Evolutionary conservation across 2,888 invertebrate species (phyloP).

Genomic region (Tinea trinotella): DNA sequence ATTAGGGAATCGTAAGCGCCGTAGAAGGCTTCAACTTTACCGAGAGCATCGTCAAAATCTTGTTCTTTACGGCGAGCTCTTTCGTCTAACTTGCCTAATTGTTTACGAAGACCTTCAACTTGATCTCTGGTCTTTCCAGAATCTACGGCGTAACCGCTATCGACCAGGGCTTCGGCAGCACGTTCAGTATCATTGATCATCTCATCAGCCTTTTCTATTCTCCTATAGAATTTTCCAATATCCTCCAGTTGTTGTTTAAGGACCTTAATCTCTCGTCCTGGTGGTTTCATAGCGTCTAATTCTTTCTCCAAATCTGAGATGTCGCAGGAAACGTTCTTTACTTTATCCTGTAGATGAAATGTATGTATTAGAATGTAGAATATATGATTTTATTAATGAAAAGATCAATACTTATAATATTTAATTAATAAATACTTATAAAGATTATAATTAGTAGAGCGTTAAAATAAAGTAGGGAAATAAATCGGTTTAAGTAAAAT

Average conservation of each 20-base stretch:
- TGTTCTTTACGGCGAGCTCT: constrained; percentile 84
- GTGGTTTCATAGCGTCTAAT: constrained; percentile 86
- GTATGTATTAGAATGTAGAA: too few relatives aligned
- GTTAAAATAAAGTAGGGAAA: too few relatives aligned
- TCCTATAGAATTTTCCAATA: constrained; percentile 76
- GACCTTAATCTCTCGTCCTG: constrained; percentile 89
- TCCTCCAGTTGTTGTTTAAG: constrained; percentile 89
- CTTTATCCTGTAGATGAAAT: constrained; percentile 74
- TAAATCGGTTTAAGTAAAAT: neutral
- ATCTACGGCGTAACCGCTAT: constrained; percentile 89
- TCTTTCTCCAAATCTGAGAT: constrained; percentile 86
- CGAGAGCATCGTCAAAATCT: constrained; percentile 82
- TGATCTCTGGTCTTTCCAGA: constrained; percentile 87
- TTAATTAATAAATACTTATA: too few relatives aligned
- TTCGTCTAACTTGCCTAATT: constrained; percentile 85
- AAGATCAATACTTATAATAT: too few relatives aligned
- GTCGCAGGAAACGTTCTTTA: constrained; percentile 83
- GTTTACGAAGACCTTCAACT: constrained; percentile 83
- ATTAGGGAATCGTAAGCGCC: constrained; percentile 81
- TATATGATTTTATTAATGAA: too few relatives aligned
- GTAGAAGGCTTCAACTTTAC: constrained; percentile 89
- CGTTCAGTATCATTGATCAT: constrained; percentile 78
- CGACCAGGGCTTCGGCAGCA: constrained; percentile 83
- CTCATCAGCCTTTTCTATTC: constrained; percentile 77
- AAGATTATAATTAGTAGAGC: too few relatives aligned